Conservation (phyloP, 2,888 invertebrate genomes). For the Melanargia galathea region DNA sequence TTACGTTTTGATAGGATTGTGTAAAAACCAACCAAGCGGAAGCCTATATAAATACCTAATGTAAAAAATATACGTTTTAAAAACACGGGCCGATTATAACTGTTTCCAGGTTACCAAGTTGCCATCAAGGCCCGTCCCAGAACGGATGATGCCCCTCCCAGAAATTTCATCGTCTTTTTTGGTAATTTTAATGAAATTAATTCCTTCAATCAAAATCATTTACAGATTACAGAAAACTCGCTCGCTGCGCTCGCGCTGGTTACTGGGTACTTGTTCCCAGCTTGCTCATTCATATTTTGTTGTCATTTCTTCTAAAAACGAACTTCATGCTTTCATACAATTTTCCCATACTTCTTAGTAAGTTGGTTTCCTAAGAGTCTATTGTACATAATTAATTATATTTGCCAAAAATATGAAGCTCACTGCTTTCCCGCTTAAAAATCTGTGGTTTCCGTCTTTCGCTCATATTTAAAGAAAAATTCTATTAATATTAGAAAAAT, state of each 20-base stretch:
- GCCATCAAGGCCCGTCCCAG: slow-evolving; percentile 4
- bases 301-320: background rate
- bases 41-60: background rate
- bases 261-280: background rate
- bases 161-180: slow-evolving; percentile 10
- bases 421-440: background rate
- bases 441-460: background rate
- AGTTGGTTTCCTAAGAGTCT: background rate
- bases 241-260: background rate
- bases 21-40: background rate
- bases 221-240: background rate
- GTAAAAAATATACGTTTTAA: background rate
- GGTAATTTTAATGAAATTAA: background rate
- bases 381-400: background rate
- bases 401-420: background rate
- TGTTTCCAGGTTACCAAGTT: slow-evolving; percentile 9
- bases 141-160: slow-evolving; percentile 1
- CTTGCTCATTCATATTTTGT: background rate
- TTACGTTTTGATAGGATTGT: background rate
- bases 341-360: background rate
- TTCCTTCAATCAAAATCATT: background rate
- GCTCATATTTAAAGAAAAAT: background rate
- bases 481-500: background rate
- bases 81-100: background rate
- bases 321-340: background rate